Percentiles rank a stretch among this genome's conserved stretches.
Evolutionary conservation across 2,113 vertebrate genomes (phyloP).

Genomic region (Daubentonia madagascariensis): DNA sequence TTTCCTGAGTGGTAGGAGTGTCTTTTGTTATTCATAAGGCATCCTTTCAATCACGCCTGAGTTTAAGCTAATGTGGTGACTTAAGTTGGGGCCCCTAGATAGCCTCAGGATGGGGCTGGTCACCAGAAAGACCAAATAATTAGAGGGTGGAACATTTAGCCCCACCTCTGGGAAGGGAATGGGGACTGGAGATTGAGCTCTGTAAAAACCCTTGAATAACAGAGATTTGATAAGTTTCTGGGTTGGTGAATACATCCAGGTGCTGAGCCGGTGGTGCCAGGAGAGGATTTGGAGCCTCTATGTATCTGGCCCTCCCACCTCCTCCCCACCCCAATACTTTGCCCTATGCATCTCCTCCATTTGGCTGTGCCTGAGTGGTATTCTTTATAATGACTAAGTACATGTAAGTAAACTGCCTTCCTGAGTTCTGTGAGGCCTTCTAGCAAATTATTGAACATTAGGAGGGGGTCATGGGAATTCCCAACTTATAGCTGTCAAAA

Average conservation of each 20-base stretch:
- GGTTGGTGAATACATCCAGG: not conserved
- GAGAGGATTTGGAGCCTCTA: not conserved
- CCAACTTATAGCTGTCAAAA: not conserved
- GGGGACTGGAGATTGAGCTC: not conserved
- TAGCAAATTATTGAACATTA: not conserved
- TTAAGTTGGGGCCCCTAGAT: not conserved
- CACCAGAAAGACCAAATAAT: not conserved
- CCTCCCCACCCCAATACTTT: too few species aligned
- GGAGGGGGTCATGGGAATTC: too few species aligned
- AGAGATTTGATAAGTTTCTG: not conserved
- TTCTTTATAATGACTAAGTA: not conserved
- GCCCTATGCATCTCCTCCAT: too few species aligned
- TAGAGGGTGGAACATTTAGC: not conserved
- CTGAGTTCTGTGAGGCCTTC: not conserved
- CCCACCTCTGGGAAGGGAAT: not conserved
- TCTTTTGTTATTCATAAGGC: not conserved
- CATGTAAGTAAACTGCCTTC: not conserved
- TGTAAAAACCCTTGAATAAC: not conserved
- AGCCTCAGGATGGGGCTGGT: not conserved
- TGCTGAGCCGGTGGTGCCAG: not conserved
- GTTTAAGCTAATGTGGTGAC: not conserved
- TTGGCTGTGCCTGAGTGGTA: not conserved
- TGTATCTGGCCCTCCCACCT: not conserved
- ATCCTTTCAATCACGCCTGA: not conserved
- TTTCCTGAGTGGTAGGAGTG: not conserved